Evolutionary conservation across 2,797 vertebrate species (phyloP).

Genomic region (Hephaestus fuliginosus): DNA sequence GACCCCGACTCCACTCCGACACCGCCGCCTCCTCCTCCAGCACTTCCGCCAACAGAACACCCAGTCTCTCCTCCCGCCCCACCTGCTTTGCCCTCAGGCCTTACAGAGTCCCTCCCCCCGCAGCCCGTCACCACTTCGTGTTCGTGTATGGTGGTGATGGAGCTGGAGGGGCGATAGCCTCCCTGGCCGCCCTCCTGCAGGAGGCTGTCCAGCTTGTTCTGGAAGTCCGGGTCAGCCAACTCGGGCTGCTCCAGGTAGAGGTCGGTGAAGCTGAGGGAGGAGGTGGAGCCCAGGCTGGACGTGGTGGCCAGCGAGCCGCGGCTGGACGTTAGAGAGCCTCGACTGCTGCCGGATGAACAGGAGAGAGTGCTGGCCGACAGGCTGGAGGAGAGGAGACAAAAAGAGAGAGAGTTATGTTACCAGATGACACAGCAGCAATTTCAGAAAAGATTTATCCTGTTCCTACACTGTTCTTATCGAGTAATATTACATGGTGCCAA

Average conservation of each 20-base stretch:
- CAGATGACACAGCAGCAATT: not conserved
- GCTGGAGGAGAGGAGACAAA: slow-evolving; percentile 75
- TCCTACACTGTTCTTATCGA: not conserved
- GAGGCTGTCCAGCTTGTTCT: slow-evolving; percentile 92
- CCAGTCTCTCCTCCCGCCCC: slow-evolving; percentile 75
- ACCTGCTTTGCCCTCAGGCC: not conserved
- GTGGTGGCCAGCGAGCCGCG: slow-evolving; percentile 93
- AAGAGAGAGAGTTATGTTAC: not conserved
- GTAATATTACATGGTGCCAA: not conserved
- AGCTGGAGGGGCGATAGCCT: slow-evolving; percentile 92
- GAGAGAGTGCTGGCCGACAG: slow-evolving; percentile 96
- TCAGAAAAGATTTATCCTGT: not conserved
- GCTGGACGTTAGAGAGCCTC: slow-evolving; percentile 94
- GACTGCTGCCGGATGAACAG: slow-evolving; percentile 97
- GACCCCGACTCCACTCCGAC: slow-evolving; percentile 61
- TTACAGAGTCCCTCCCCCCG: not conserved
- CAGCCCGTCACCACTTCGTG: slow-evolving; percentile 88
- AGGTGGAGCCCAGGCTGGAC: slow-evolving; percentile 93
- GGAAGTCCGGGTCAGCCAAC: slow-evolving; percentile 92
- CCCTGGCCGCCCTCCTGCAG: slow-evolving; percentile 90
- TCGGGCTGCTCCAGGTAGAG: slow-evolving; percentile 93
- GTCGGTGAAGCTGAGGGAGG: slow-evolving; percentile 95
- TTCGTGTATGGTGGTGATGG: slow-evolving; percentile 96
- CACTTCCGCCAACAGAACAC: slow-evolving; percentile 61
- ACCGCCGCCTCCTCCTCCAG: slow-evolving; percentile 61